A percentile compares a stretch with the other conserved stretches of the same genome.
These are phyloP conservation scores for Prosopocoilus inquinatus DNA, from an alignment of 2,888 invertebrate genomes.

Conservation along the genomic window DNA sequence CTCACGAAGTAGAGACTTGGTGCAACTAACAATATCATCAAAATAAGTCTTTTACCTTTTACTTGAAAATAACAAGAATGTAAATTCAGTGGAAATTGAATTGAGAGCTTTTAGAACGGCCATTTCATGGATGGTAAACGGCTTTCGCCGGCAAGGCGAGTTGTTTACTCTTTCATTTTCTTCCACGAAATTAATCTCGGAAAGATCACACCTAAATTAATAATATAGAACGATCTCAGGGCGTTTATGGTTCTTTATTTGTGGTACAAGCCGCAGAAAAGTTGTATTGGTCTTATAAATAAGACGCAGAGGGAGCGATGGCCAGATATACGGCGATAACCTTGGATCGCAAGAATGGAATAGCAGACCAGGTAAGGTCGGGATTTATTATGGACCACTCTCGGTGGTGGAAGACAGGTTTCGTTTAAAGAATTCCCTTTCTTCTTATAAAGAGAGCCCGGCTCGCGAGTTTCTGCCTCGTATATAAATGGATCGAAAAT, in stretches of 20 bases:
- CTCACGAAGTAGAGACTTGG: too few relatives aligned
- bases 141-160: too few relatives aligned
- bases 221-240: conserved; percentile 27
- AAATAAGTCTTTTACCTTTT: too few relatives aligned
- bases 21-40: too few relatives aligned
- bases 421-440: conserved; percentile 19
- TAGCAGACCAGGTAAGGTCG: conserved; percentile 43
- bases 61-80: too few relatives aligned
- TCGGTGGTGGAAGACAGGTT: conserved; percentile 25
- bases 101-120: too few relatives aligned
- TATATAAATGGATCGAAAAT: too few relatives aligned
- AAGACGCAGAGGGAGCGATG: conserved; percentile 41
- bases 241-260: conserved; percentile 28
- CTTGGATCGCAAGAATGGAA: conserved; percentile 45
- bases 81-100: too few relatives aligned
- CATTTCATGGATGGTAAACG: too few relatives aligned
- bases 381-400: conserved; percentile 41
- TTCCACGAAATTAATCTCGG: too few relatives aligned
- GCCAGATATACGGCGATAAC: conserved; percentile 44
- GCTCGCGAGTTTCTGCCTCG: too few relatives aligned
- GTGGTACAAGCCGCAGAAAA: conserved; percentile 32
- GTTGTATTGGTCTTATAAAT: conserved; percentile 39
- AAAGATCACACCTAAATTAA: conserved; percentile 18
- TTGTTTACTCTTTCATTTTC: too few relatives aligned
- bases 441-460: background rate